Evolutionary conservation across 2,888 invertebrate genomes (phyloP), one percentile per base, ranked within the genome.

Genomic region (Lissonota sp.): DNA sequence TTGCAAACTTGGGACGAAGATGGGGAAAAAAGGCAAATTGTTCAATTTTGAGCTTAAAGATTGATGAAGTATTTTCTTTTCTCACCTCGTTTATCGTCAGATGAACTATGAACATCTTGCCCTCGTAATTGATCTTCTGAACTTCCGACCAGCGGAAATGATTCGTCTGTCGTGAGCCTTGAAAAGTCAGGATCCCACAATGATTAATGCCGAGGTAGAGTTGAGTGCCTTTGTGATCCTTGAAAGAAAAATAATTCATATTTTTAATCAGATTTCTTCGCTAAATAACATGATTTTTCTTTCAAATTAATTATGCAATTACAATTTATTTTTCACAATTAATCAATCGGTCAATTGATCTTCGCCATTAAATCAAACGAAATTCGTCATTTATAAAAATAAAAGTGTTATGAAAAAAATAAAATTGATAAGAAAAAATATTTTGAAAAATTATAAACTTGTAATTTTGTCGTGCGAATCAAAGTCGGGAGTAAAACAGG

Each of bases 101-200:
- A 93, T 99, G 98, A 72, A 98, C 97, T 86, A 99, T 98, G 91
- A 99, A 98, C 97, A 99, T 99, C 93, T 98, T 97, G 26, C 99
- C 98, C 92, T 99, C 98, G 91, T 98, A 99, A 92, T 99, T 99
- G 86, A 99, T 97, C 93, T 98, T 98, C 90, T 97, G 97, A 67
- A 99, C 97, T 92, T 99, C 98, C 81, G 95, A 95, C 99, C 99
- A 99, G 90, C 97, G 97, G 93, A 99, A 99, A 92, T 98, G 98
- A 92, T 99, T 97, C 4, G 97, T 97, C 92, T 98, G 97, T 87
- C 97, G 95, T 87, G 97, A 97, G 60, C 98, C 98, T 93, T 98
- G 98, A 93, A 98, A 99, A 67, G 98, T 98, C 86, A 98, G 95
- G 86, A 99, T 98, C 51, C 99, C 99, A 88, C 96, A 96, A 93